These are phyloP conservation scores for Habropoda laboriosa DNA, from an alignment of 1,140 invertebrate species.

Conservation along the genomic window DNA sequence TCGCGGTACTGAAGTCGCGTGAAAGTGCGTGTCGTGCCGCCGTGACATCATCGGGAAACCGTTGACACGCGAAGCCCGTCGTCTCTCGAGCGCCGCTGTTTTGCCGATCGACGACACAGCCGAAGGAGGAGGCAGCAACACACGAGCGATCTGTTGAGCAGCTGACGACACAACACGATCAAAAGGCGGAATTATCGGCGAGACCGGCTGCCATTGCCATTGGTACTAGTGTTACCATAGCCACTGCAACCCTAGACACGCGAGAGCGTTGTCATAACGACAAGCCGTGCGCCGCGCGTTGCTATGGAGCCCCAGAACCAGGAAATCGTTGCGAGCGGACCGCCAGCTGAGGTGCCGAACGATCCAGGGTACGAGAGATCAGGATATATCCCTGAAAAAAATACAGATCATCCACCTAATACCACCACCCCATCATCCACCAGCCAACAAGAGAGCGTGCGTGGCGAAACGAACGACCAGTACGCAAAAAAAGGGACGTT, in stretches of 20 bases:
- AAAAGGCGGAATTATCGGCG: slow-evolving; percentile 27
- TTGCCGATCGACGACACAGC: slow-evolving; percentile 29
- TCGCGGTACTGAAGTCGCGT: slow-evolving; percentile 35
- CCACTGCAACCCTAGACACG: slow-evolving; percentile 44
- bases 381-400: slow-evolving; percentile 26
- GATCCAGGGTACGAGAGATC: slow-evolving; percentile 88
- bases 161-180: slow-evolving; percentile 18
- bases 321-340: slow-evolving; percentile 88
- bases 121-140: neutral
- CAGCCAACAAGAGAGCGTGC: slow-evolving; percentile 63
- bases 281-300: slow-evolving; percentile 68
- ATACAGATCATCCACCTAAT: slow-evolving; percentile 48
- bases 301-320: slow-evolving; percentile 88
- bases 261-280: slow-evolving; percentile 62
- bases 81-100: slow-evolving; percentile 14
- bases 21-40: slow-evolving; percentile 65
- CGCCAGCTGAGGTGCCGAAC: slow-evolving; percentile 92
- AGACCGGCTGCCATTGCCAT: slow-evolving; percentile 30
- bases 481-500: slow-evolving; percentile 36
- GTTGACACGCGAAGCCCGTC: slow-evolving; percentile 44
- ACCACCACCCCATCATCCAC: too few species aligned
- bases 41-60: slow-evolving; percentile 77
- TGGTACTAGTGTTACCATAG: slow-evolving; percentile 26
- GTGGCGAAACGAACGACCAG: slow-evolving; percentile 27
- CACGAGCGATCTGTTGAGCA: too few species aligned